Base-by-base conservation (phyloP, 2,113 vertebrate genomes). In the Xiphias gladius region DNA sequence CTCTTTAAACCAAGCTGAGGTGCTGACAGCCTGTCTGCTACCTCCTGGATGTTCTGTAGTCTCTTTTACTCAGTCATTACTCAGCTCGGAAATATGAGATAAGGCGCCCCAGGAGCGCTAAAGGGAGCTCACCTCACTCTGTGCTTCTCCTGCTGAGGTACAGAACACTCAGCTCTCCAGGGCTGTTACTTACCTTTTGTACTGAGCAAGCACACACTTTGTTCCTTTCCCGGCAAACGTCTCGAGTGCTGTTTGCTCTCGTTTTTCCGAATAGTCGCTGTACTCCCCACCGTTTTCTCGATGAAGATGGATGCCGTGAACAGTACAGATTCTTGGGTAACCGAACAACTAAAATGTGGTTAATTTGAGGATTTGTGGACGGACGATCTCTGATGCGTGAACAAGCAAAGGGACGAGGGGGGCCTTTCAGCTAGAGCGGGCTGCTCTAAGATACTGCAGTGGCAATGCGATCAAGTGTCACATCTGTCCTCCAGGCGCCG, bases 61-160 rank as follows among this genome's bases (percentile, higher is more conserved):
- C 57, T 83, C 73, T 76, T 84, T 76, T n/a, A 37, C 68, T 80
- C 79, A 30, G 81, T 62, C 89, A 76, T 91, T 91, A 88, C 87
- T 90, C 90, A 64, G 84, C 78, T 64, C 71, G 74, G 79, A 91
- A 92, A 88, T 85, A 91, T 90, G 88, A 90, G 89, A 82, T 84
- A 65, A 82, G 91, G 62, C 59, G 81, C 82, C 83, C 59, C 72
- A 13, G 89, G 86, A 88, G 88, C 52, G 20, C 73, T 65, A 0
- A 65, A 83, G 79, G 66, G 75, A 89, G 79, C 82, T 86, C 75
- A 63, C 82, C 82, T 82, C 63, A 35, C 48, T 69, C 62, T 50
- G 68, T 74, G 39, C 68, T 26, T 66, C 72, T 79, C 69, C 46
- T n/a, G 63, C 64, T 50, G 14, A 30, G 76, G 57, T 50, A 26